Evolutionary conservation across 2,797 vertebrate species (phyloP).

Genomic region (Lophotriccus pileatus): DNA sequence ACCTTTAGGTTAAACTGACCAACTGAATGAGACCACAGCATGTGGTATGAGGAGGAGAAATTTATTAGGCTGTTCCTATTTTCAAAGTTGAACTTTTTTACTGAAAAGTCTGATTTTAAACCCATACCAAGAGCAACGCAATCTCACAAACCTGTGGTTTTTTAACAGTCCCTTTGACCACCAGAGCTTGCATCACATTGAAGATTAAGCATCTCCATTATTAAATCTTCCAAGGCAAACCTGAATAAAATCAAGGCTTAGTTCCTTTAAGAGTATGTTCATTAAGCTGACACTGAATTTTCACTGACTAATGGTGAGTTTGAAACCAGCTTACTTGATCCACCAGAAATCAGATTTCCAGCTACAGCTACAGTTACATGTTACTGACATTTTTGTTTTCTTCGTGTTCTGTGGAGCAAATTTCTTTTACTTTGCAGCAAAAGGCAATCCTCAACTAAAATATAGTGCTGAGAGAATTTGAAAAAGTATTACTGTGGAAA

Average conservation of each 20-base stretch:
- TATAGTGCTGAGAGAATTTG: not conserved
- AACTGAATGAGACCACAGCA: not conserved
- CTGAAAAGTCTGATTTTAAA: not conserved
- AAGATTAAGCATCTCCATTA: not conserved
- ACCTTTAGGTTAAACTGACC: not conserved
- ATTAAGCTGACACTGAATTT: not conserved
- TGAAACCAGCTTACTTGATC: not conserved
- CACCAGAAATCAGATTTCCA: not conserved
- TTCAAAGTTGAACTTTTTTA: not conserved
- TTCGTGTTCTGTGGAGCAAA: not conserved
- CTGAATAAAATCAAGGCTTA: not conserved
- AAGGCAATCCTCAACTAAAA: not conserved
- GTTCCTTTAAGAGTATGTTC: not conserved
- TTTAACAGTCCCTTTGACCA: not conserved
- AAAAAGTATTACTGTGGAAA: not conserved
- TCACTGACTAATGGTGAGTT: not conserved
- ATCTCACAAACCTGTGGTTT: fast-evolving
- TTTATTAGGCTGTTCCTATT: not conserved
- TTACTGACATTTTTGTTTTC: not conserved
- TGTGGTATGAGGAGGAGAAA: fast-evolving
- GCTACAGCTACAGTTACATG: not conserved
- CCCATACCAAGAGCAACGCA: not conserved
- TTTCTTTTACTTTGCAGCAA: not conserved
- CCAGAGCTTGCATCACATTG: not conserved
- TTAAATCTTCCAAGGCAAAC: not conserved